These are phyloP conservation scores for Plebejus melissa DNA, from an alignment of 2,888 invertebrate species.

Conservation along the genomic window DNA sequence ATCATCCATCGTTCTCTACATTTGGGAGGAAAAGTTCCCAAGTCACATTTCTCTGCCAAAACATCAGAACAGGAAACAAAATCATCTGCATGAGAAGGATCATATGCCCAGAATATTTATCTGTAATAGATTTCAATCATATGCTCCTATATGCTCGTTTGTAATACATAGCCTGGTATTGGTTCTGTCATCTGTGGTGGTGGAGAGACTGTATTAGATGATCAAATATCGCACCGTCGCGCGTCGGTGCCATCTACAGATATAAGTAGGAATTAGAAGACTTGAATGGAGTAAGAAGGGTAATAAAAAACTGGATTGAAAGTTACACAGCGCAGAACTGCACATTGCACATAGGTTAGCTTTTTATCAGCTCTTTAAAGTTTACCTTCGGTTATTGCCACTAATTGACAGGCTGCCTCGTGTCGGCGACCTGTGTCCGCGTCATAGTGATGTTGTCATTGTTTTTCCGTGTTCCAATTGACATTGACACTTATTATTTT, in stretches of 20 bases:
- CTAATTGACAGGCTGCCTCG: not conserved
- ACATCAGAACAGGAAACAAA: not conserved
- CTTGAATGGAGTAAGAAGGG: not conserved
- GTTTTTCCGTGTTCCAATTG: slow-evolving; percentile 3
- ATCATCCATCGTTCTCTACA: not conserved
- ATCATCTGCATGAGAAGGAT: not conserved
- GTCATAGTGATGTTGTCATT: not conserved
- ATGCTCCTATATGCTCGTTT: no score
- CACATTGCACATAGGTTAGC: not conserved
- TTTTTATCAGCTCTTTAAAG: slow-evolving; percentile 2
- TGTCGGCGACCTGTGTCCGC: slow-evolving; percentile 1
- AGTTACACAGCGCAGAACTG: not conserved
- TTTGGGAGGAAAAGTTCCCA: not conserved
- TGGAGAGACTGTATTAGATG: no score
- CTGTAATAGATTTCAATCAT: no score
- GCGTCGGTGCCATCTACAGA: no score
- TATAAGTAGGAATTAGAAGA: no score
- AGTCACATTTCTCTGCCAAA: no score
- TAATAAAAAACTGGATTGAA: not conserved
- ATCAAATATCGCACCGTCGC: no score
- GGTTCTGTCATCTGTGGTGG: no score
- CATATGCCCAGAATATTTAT: no score
- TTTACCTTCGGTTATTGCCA: slow-evolving; percentile 4
- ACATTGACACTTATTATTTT: slow-evolving; percentile 2
- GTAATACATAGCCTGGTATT: no score